phyloP scores from a whole-genome alignment of 2,113 vertebrate species.

The Gorsachius goisagi region DNA sequence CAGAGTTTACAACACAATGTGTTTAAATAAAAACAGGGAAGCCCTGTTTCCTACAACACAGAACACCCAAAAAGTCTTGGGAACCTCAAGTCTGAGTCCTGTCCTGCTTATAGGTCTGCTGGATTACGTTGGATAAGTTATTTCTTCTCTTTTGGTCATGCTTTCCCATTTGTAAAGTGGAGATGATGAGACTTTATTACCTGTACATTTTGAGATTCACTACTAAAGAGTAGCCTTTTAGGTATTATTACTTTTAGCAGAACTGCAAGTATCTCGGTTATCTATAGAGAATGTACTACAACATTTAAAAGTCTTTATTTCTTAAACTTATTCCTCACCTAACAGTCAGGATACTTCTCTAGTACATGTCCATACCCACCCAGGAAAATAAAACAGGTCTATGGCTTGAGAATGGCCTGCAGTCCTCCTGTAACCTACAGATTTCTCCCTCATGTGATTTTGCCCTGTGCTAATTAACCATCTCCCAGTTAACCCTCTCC shows the following conservation, averaged over 20 bases:
- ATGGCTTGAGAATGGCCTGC: not conserved
- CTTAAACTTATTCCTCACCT: not conserved
- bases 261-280: not conserved
- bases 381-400: not conserved
- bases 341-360: not conserved
- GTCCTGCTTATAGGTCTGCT: accelerated
- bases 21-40: not conserved
- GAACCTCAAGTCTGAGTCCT: not conserved
- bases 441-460: not conserved
- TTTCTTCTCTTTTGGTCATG: not conserved
- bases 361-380: not conserved
- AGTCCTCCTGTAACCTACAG: not conserved
- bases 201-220: not conserved
- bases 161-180: not conserved
- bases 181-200: not conserved
- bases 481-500: not conserved
- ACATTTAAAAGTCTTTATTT: not conserved
- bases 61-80: not conserved
- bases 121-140: not conserved
- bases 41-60: not conserved
- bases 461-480: not conserved
- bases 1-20: not conserved
- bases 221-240: not conserved
- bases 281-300: not conserved
- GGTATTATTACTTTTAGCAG: not conserved